phyloP scores from a whole-genome alignment of 2,888 invertebrate genomes.

The Diaphora mendica region DNA sequence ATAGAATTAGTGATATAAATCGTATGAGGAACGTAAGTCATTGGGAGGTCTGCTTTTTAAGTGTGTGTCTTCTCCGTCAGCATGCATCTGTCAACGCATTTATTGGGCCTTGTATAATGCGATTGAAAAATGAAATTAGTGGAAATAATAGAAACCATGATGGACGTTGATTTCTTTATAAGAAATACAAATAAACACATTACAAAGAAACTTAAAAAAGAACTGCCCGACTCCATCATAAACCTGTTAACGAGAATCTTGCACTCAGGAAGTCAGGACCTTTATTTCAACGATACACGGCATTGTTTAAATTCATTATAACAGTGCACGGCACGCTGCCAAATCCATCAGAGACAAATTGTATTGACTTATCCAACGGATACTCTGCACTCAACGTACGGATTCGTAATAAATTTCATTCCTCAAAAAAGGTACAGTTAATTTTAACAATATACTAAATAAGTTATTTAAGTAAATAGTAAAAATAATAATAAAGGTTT shows the following conservation, averaged over 20 bases:
- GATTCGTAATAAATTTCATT: slow-evolving; percentile 25
- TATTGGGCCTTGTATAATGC: not conserved
- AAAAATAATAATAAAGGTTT: too few species aligned
- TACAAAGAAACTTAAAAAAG: not conserved
- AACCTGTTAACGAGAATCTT: not conserved
- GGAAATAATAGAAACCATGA: not conserved
- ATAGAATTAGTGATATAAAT: too few species aligned
- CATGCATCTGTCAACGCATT: too few species aligned
- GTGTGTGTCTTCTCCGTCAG: too few species aligned
- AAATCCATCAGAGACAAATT: slow-evolving; percentile 53
- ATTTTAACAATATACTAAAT: not conserved
- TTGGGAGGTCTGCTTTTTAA: too few species aligned
- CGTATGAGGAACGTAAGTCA: too few species aligned
- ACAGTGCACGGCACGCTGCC: slow-evolving; percentile 28
- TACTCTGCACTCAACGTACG: slow-evolving; percentile 30
- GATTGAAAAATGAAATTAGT: not conserved
- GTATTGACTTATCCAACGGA: slow-evolving; percentile 48
- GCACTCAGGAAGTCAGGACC: not conserved
- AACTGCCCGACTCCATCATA: not conserved
- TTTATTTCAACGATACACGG: slow-evolving; percentile 5
- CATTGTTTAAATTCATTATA: slow-evolving; percentile 34
- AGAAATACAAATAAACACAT: too few species aligned
- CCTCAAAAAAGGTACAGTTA: slow-evolving; percentile 3
- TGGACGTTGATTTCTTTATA: too few species aligned
- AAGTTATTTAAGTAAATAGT: not conserved